A percentile compares a stretch with the other conserved stretches of the same genome.
Conservation (phyloP, 2,888 invertebrate genomes). For the Tetheella fluctuosa region DNA sequence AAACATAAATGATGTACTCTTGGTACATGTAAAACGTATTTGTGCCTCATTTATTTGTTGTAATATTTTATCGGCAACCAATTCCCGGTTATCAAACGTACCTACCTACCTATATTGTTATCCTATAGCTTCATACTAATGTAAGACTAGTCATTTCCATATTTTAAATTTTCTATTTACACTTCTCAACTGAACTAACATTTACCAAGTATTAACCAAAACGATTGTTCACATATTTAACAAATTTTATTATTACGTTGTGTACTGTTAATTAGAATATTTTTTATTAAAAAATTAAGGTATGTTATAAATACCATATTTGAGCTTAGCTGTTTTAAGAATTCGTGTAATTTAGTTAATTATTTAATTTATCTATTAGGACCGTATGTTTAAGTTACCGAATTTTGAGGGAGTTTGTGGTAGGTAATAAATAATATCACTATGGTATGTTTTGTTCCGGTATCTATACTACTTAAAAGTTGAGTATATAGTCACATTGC, state of each 20-base stretch:
- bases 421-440: slow-evolving; percentile 18
- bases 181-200: slow-evolving; percentile 48
- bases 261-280: slow-evolving; percentile 67
- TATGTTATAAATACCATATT: slow-evolving; percentile 67
- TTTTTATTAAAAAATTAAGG: slow-evolving; percentile 62
- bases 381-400: slow-evolving; percentile 51
- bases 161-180: slow-evolving; percentile 17
- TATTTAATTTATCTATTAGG: slow-evolving; percentile 45
- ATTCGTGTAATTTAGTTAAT: slow-evolving; percentile 49
- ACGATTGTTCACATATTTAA: slow-evolving; percentile 78
- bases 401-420: slow-evolving; percentile 35
- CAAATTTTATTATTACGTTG: slow-evolving; percentile 81
- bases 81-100: slow-evolving; percentile 27
- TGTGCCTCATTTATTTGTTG: slow-evolving; percentile 41
- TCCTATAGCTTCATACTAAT: slow-evolving; percentile 24
- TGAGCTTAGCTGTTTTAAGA: slow-evolving; percentile 53
- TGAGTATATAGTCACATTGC: slow-evolving; percentile 23
- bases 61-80: slow-evolving; percentile 20
- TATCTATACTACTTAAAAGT: slow-evolving; percentile 20
- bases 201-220: slow-evolving; percentile 77
- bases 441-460: slow-evolving; percentile 27
- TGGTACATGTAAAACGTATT: slow-evolving; percentile 38
- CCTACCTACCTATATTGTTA: slow-evolving; percentile 23
- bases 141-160: slow-evolving; percentile 55
- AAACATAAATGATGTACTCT: slow-evolving; percentile 36